Conservation (phyloP, 2,113 vertebrate species). For the Esox niger region DNA sequence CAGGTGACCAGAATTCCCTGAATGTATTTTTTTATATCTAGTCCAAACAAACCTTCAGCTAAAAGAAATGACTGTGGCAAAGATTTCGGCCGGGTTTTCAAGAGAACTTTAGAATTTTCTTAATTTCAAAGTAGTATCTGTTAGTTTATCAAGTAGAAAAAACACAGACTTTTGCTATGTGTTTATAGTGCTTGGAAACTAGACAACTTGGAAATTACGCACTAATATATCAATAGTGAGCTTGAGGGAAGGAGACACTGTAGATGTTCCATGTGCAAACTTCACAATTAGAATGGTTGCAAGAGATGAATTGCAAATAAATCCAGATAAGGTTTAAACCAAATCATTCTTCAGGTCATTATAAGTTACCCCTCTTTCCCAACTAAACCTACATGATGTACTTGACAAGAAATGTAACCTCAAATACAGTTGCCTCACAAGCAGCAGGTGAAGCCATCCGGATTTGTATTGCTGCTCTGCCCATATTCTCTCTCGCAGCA, state of each 20-base stretch:
- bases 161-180: too few relatives aligned
- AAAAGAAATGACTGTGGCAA: too few relatives aligned
- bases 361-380: conserved; percentile 10
- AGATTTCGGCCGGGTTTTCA: too few relatives aligned
- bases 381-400: not conserved
- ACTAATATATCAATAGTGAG: not conserved
- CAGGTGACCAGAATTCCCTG: too few relatives aligned
- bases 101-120: too few relatives aligned
- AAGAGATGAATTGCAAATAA: not conserved
- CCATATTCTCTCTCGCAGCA: conserved; percentile 5
- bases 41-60: too few relatives aligned
- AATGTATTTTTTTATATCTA: too few relatives aligned
- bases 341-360: not conserved
- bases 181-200: too few relatives aligned
- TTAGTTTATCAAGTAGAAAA: too few relatives aligned
- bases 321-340: conserved; percentile 9
- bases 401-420: not conserved
- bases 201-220: too few relatives aligned
- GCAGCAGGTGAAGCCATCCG: not conserved
- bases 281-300: not conserved
- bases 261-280: not conserved
- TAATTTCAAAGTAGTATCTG: too few relatives aligned
- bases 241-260: not conserved
- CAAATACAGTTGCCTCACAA: not conserved
- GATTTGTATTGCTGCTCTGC: not conserved